Conservation (phyloP, 2,888 invertebrate genomes). For the Brachylomia viminalis region DNA sequence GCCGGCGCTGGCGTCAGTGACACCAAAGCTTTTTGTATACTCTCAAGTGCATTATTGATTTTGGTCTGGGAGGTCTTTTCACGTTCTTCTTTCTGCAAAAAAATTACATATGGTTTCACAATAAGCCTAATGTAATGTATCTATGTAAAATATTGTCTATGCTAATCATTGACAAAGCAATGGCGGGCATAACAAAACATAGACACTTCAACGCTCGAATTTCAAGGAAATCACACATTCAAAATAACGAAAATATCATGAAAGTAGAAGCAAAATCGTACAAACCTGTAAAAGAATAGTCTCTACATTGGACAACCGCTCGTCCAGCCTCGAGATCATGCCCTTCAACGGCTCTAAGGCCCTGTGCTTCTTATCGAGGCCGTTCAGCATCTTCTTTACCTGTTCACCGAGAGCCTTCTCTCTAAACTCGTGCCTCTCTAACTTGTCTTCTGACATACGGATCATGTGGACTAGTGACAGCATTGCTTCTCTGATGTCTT, state of each 20-base stretch:
- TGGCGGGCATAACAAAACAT: too few relatives aligned
- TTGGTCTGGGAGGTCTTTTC: constrained; percentile 92
- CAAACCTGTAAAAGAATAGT: constrained; percentile 93
- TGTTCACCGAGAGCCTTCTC: constrained; percentile 95
- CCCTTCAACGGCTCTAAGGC: constrained; percentile 93
- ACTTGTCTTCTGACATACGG: constrained; percentile 94
- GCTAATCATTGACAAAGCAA: too few relatives aligned
- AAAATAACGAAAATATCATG: too few relatives aligned
- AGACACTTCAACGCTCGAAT: background rate
- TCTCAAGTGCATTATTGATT: constrained; percentile 90
- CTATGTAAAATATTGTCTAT: too few relatives aligned
- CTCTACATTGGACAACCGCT: constrained; percentile 94
- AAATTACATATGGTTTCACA: background rate
- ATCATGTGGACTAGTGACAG: constrained; percentile 95
- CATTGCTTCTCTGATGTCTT: constrained; percentile 94
- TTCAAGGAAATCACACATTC: background rate
- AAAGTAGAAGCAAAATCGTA: background rate
- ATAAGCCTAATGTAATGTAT: too few relatives aligned
- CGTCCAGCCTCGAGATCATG: constrained; percentile 93
- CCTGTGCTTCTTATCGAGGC: constrained; percentile 93
- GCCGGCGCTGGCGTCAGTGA: constrained; percentile 70
- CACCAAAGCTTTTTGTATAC: constrained; percentile 82
- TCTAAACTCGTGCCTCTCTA: constrained; percentile 95
- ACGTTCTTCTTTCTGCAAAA: constrained; percentile 91
- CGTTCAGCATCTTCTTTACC: constrained; percentile 93